Percentiles rank a stretch among this genome's conserved stretches.
These are phyloP conservation scores for Megamerina dolium DNA, from an alignment of 2,888 invertebrate species.

Conservation along the genomic window DNA sequence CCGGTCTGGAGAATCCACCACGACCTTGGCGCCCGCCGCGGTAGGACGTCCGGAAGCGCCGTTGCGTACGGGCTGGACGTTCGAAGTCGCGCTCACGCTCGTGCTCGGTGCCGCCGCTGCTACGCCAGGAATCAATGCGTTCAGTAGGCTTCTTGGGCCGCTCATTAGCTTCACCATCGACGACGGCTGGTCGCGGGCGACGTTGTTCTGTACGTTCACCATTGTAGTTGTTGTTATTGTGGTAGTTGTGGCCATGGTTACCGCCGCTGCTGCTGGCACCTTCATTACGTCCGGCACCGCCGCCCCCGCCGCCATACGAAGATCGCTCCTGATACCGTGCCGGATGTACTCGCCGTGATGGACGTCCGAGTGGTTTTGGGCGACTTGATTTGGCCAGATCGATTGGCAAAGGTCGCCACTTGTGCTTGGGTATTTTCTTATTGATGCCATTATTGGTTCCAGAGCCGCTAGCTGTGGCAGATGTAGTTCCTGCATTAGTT, in stretches of 20 bases:
- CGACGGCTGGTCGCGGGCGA: conserved; percentile 16
- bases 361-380: conserved; percentile 56
- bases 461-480: conserved; percentile 22
- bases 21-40: conserved; percentile 45
- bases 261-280: conserved; percentile 3
- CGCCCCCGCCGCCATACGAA: conserved; percentile 2
- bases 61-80: conserved; percentile 33
- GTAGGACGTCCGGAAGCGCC: conserved; percentile 46
- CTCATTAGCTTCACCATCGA: conserved; percentile 18
- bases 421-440: conserved; percentile 57
- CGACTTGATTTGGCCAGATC: conserved; percentile 65
- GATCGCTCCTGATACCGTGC: conserved; percentile 31
- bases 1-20: conserved; percentile 50
- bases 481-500: conserved; percentile 14
- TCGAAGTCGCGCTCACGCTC: conserved; percentile 22
- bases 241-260: conserved; percentile 37
- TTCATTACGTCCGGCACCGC: not conserved
- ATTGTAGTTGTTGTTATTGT: conserved; percentile 14
- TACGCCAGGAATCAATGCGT: conserved; percentile 47
- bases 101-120: conserved; percentile 39
- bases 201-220: conserved; percentile 20
- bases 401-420: conserved; percentile 89
- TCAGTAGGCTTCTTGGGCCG: conserved; percentile 36
- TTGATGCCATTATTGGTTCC: conserved; percentile 30
- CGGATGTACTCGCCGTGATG: conserved; percentile 43